phyloP scores from a whole-genome alignment of 2,113 vertebrate species.

The Desmodus rotundus region DNA sequence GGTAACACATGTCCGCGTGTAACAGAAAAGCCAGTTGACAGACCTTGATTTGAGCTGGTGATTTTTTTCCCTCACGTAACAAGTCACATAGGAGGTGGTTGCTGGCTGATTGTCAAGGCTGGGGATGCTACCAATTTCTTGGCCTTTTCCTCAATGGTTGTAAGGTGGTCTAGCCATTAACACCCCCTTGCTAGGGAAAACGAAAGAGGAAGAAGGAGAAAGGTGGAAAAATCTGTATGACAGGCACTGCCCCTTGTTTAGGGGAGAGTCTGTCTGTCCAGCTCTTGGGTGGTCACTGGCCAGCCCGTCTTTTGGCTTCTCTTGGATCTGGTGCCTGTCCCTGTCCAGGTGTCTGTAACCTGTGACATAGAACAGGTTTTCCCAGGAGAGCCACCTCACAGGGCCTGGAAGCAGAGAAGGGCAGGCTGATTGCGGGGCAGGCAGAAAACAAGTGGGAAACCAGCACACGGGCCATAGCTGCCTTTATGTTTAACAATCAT shows the following conservation, averaged over 20 bases:
- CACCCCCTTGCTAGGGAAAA: not conserved
- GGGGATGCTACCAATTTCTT: not conserved
- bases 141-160: not conserved
- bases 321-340: not conserved
- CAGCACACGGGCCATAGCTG: not conserved
- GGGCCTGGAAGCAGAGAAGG: not conserved
- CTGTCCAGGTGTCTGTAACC: not conserved
- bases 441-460: rapidly evolving
- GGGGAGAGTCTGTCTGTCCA: not conserved
- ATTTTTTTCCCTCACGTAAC: not conserved
- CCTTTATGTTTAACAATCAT: not conserved
- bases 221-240: not conserved
- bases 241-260: not conserved
- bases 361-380: not conserved
- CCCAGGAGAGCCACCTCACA: not conserved
- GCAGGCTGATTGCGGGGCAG: not conserved
- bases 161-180: not conserved
- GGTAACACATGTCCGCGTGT: not conserved
- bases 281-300: not conserved
- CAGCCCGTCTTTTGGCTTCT: not conserved
- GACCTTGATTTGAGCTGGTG: not conserved
- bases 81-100: not conserved
- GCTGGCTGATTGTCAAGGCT: not conserved
- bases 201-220: not conserved
- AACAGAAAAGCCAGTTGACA: not conserved